Evolutionary conservation across 1,140 invertebrate species (phyloP), one percentile per base, ranked within the genome.

Genomic region (Eubasilissa regina): DNA sequence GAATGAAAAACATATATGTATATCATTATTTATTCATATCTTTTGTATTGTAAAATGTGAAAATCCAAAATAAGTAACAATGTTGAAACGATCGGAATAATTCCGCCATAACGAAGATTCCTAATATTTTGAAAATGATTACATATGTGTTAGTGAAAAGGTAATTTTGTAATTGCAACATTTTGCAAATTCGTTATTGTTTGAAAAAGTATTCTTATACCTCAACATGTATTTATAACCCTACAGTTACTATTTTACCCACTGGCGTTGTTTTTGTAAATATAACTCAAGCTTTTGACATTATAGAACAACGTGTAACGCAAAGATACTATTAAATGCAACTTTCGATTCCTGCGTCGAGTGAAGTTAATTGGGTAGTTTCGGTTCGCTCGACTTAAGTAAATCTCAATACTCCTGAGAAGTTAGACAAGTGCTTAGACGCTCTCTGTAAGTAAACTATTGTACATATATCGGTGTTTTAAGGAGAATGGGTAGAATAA

Each of bases 1-100:
- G 58, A 51, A 64, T 62, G 75, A 77, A 77, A 80, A 47, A 35
- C 25, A 35, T 35, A 35, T 35, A 35, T 35, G 25, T 35, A 77
- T 78, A 81, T 81, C 76, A 79, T 79, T 73, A 72, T 81, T 79
- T 79, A 79, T 79, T 79, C 77, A 81, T 81, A 81, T 81, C 77
- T 79, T 77, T 72, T 79, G 25, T 74, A 75, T 74, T 12, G 48
- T 75, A 60, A 35, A 35, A 44, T 70, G 17, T 53, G 66, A 70
- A 48, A 21, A 25, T 70, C 35, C 21, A 7, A 48, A 48, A 51
- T 25, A 35, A 19, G 9, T 4, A 62, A 15, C 58, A 9, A 21
- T 25, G n/a, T 62, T 62, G 19, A 62, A 62, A 21, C 25, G 35
- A 62, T 62, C 0, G 25, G 25, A 35, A 35, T 35, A 62, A 62